These are phyloP conservation scores for Mionectes olivaceus DNA, from an alignment of 2,797 vertebrate species.

Conservation along the genomic window DNA sequence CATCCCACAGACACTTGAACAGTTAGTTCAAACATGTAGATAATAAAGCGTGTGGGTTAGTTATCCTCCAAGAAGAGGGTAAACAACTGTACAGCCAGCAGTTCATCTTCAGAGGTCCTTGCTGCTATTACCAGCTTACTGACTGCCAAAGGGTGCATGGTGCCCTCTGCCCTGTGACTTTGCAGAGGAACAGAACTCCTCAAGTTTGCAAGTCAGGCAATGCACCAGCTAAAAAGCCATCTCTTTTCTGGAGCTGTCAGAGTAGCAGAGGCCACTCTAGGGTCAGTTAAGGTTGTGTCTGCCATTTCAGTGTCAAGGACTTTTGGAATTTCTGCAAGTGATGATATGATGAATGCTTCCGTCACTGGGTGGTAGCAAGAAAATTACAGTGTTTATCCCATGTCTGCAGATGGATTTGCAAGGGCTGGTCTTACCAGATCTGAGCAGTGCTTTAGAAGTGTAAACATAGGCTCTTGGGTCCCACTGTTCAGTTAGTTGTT, in stretches of 20 bases:
- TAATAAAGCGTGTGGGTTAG: neutral
- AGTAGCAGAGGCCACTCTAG: neutral
- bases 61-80: neutral
- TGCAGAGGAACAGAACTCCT: neutral
- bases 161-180: neutral
- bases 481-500: neutral
- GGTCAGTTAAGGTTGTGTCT: neutral
- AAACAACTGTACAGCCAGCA: neutral
- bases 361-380: neutral
- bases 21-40: neutral
- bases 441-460: neutral
- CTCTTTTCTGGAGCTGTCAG: neutral
- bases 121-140: neutral
- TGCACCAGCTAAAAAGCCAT: neutral
- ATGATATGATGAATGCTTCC: neutral
- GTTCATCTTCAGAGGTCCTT: neutral
- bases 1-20: neutral
- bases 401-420: neutral
- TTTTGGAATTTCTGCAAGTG: neutral
- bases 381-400: neutral
- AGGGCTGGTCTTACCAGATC: neutral
- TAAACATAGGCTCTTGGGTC: neutral
- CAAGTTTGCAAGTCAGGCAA: neutral
- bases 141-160: rapidly evolving
- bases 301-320: neutral